Percentiles rank a stretch among this genome's conserved stretches.
phyloP scores from a whole-genome alignment of 2,113 vertebrate species.

The Poicephalus gulielmi region DNA sequence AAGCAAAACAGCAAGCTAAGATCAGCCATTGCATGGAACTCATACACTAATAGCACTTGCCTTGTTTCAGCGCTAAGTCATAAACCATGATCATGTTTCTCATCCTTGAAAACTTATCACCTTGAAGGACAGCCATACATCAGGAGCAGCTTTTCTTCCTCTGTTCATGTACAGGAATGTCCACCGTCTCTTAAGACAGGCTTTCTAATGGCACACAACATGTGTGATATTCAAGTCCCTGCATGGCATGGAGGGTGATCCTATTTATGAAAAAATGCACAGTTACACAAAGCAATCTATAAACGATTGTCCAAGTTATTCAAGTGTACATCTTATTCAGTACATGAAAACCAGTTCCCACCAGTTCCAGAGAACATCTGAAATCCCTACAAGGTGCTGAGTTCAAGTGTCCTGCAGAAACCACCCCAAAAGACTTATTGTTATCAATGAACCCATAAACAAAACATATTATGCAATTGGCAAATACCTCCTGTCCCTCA shows the following conservation, averaged over 20 bases:
- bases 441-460: background rate
- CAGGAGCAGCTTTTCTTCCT: background rate
- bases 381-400: background rate
- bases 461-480: background rate
- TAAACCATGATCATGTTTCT: background rate
- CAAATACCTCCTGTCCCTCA: background rate
- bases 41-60: background rate
- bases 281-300: background rate
- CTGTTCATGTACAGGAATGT: background rate
- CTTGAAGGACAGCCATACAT: background rate
- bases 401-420: background rate
- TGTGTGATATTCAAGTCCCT: rapidly evolving
- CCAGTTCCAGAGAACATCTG: background rate
- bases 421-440: background rate
- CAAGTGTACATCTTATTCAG: background rate
- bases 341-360: background rate
- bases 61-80: background rate
- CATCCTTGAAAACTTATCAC: background rate
- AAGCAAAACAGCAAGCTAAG: background rate
- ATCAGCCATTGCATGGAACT: background rate
- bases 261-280: background rate
- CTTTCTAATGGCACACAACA: background rate
- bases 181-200: background rate
- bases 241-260: background rate
- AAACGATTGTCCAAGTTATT: background rate